Base-by-base conservation (phyloP, 2,888 invertebrate species). In the Epirrita christyi region DNA sequence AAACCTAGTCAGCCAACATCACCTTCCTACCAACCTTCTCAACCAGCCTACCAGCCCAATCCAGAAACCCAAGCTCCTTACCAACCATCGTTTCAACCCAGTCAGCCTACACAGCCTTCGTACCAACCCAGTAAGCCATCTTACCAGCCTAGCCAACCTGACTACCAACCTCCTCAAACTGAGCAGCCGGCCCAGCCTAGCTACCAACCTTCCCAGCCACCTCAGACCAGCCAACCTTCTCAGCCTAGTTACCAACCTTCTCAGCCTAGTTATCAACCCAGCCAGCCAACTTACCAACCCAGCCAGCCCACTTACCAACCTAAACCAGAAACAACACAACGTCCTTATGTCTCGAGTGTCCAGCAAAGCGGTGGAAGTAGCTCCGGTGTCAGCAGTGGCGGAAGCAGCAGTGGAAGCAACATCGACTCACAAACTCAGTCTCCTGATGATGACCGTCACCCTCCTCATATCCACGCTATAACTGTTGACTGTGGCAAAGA, bases 401-500 rank as follows among this genome's bases (percentile, higher is more conserved):
- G 32, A 44, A 60, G 56, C 13, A 46, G 45, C 13, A 67, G 69
- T 14, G 56, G 43, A 9, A 48, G 61, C 21, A 44, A 51, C 27
- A 67, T 71, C 21, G 65, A 71, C 29, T 67, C 70, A 13, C 68
- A 72, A 51, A 72, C 67, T 5, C 67, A 73, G 45, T 48, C 67
- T 45, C 61, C 72, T 29, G 93, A 94, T 37, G 95, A 94, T 28
- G 88, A 93, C 47, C 94, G 94, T 53, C 96, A 96, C 74, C 96
- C 95, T 40, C 95, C 96, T 2, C 96, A 96, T 67, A 95, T 96
- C 66, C 95, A 96, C 74, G 93, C 93, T 0, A 94, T 96, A 54
- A 94, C 95, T 38, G 96, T 96, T 0, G 93, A 95, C 71, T 96
- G 96, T 72, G 95, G 95, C 56, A 96, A 96, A 78, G 96, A 96